Conservation (phyloP, 2,888 invertebrate species). For the Hirtodrosophila trivittata region DNA sequence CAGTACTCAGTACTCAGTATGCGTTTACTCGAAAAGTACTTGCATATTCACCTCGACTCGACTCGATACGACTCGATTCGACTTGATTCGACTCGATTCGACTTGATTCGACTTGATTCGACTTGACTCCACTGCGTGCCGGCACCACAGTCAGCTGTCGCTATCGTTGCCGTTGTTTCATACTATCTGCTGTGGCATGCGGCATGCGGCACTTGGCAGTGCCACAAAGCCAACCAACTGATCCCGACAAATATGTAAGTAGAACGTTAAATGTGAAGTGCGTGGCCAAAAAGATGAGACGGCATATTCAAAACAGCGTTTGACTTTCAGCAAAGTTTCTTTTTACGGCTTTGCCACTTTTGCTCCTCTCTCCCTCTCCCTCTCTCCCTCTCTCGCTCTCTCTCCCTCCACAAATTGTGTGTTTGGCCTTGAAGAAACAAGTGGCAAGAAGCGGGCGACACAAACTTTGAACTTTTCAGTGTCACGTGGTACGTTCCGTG, state of each 20-base stretch:
- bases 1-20: not conserved
- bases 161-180: slow-evolving; percentile 16
- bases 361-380: too few species aligned
- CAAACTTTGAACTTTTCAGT: slow-evolving; percentile 25
- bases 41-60: not conserved
- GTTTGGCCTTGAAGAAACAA: slow-evolving; percentile 24
- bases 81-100: too few species aligned
- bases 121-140: slow-evolving; percentile 24
- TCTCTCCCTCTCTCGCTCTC: too few species aligned
- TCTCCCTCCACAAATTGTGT: slow-evolving; percentile 1
- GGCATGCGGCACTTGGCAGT: too few species aligned
- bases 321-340: slow-evolving; percentile 42
- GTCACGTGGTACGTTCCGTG: slow-evolving; percentile 23
- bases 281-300: not conserved
- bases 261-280: slow-evolving; percentile 35
- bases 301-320: slow-evolving; percentile 32
- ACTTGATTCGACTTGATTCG: too few species aligned
- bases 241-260: slow-evolving; percentile 14
- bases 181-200: too few species aligned
- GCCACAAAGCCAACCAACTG: too few species aligned
- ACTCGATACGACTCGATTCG: too few species aligned
- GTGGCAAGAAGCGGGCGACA: slow-evolving; percentile 15
- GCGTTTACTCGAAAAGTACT: slow-evolving; percentile 2
- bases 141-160: slow-evolving; percentile 13
- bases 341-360: not conserved